These are phyloP conservation scores for Poliocrania exsul DNA, from an alignment of 2,797 vertebrate genomes.

Conservation along the genomic window DNA sequence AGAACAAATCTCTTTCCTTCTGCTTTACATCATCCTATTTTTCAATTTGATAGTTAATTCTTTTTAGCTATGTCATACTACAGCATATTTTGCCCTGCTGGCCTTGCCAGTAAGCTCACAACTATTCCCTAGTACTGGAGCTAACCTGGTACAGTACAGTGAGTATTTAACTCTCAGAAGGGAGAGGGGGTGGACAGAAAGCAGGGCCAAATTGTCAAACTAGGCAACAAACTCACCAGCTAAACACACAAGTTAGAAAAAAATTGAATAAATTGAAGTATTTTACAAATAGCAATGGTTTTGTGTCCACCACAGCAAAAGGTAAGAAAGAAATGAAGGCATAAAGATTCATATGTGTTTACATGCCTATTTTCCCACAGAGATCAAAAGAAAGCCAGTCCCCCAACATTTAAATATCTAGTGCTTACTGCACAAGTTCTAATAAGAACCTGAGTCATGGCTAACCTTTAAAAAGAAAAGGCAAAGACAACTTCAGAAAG, in stretches of 20 bases:
- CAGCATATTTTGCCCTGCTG: fast-evolving
- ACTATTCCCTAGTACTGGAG: neutral
- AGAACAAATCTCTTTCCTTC: neutral
- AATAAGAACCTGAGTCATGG: neutral
- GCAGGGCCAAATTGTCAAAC: neutral
- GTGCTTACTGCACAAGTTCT: neutral
- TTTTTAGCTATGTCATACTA: neutral
- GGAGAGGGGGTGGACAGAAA: neutral
- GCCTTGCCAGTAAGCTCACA: neutral
- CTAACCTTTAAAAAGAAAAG: neutral
- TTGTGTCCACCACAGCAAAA: neutral
- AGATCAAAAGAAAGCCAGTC: neutral
- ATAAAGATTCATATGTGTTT: neutral
- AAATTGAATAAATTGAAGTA: neutral
- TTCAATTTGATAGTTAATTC: neutral
- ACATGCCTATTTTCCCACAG: neutral
- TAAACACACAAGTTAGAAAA: neutral
- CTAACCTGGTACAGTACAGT: neutral
- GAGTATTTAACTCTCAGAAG: neutral
- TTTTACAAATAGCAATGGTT: neutral
- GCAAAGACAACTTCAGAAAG: neutral
- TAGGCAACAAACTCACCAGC: neutral
- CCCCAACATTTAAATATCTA: neutral
- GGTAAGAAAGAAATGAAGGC: neutral
- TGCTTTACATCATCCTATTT: neutral